Percentiles rank a stretch among this genome's conserved stretches.
Evolutionary conservation across 1,140 invertebrate genomes (phyloP).

Genomic region (Hyposmocoma kahamanoa): DNA sequence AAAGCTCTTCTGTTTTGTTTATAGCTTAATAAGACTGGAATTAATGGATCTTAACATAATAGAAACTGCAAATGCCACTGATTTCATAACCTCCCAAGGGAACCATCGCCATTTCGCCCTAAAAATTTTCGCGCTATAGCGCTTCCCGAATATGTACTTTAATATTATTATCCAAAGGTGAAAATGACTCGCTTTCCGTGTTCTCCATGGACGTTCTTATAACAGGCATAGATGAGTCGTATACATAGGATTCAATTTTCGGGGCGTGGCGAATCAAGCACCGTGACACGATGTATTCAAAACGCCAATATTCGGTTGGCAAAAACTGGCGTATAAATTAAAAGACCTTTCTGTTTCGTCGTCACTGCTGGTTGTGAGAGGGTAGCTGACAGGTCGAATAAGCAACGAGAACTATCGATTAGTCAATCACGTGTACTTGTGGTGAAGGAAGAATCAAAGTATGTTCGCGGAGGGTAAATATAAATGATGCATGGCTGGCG

Average conservation of each 20-base stretch:
- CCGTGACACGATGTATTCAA: conserved; percentile 71
- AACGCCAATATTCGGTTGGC: conserved; percentile 59
- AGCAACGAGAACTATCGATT: conserved; percentile 40
- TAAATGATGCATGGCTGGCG: conserved; percentile 66
- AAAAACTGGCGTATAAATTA: conserved; percentile 68
- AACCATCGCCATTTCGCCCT: conserved; percentile 64
- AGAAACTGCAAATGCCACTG: conserved; percentile 75
- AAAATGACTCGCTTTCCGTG: conserved; percentile 11
- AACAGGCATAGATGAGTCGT: conserved; percentile 47
- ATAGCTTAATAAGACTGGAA: conserved; percentile 67
- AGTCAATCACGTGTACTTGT: conserved; percentile 48
- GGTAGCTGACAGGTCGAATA: conserved; percentile 21
- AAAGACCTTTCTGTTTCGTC: conserved; percentile 44
- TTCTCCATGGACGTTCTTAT: conserved; percentile 26
- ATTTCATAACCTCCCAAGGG: conserved; percentile 73
- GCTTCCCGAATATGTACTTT: conserved; percentile 20
- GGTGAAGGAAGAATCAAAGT: conserved; percentile 64
- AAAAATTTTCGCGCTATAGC: conserved; percentile 39
- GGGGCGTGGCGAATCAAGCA: conserved; percentile 70
- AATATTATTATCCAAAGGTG: conserved; percentile 10
- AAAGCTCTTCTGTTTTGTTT: conserved; percentile 50
- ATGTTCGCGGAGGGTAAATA: conserved; percentile 70
- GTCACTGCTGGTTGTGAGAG: conserved; percentile 42
- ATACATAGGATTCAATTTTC: conserved; percentile 69
- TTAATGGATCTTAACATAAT: conserved; percentile 73